Evolutionary conservation across 2,113 vertebrate species (phyloP).

Genomic region (Paradisaea rubra): DNA sequence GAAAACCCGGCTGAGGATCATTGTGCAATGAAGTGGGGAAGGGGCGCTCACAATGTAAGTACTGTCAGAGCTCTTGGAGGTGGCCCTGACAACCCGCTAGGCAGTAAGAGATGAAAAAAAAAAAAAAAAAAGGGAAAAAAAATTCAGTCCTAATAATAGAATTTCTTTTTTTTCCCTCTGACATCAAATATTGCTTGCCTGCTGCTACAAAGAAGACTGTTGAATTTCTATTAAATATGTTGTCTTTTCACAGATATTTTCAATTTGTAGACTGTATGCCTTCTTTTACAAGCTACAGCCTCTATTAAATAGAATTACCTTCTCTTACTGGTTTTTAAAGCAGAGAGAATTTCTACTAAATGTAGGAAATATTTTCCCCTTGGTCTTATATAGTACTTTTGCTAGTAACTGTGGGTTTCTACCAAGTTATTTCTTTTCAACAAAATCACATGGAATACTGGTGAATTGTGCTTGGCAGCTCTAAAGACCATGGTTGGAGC

Average conservation of each 20-base stretch:
- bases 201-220: not conserved
- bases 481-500: not conserved
- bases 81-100: not conserved
- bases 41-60: not conserved
- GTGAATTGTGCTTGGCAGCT: not conserved
- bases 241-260: not conserved
- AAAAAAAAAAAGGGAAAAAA: not conserved
- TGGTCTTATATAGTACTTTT: not conserved
- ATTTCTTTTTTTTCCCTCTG: not conserved
- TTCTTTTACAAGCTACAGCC: not conserved
- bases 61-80: not conserved
- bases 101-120: not conserved
- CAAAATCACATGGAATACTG: not conserved
- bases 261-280: not conserved
- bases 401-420: not conserved
- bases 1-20: not conserved
- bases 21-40: not conserved
- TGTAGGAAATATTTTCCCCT: not conserved
- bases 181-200: not conserved
- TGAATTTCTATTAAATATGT: not conserved
- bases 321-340: not conserved
- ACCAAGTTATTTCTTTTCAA: not conserved
- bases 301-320: not conserved
- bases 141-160: not conserved
- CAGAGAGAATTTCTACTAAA: not conserved